Evolutionary conservation across 2,888 invertebrate species (phyloP).

Genomic region (Drosophila parthenogenetica): DNA sequence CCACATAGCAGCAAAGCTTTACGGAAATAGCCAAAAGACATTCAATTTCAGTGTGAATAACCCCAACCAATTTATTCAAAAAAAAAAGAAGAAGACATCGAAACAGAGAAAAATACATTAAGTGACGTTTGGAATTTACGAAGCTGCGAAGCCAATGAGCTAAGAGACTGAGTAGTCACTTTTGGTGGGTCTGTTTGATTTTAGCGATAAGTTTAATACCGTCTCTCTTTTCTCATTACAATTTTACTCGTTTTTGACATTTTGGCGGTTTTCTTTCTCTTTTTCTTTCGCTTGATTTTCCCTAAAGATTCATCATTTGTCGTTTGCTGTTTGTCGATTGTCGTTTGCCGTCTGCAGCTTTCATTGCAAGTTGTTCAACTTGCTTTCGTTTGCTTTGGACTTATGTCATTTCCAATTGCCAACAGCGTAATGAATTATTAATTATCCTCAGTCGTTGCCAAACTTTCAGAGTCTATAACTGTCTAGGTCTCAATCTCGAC

Average conservation of each 20-base stretch:
- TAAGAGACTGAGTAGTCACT: conserved; percentile 7
- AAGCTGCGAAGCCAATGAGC: conserved; percentile 62
- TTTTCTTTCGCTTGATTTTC: conserved; percentile 64
- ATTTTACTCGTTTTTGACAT: conserved; percentile 26
- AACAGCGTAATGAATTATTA: conserved; percentile 72
- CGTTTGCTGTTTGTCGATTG: conserved; percentile 9
- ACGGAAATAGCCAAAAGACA: conserved; percentile 50
- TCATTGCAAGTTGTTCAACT: conserved; percentile 67
- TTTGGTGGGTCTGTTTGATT: conserved; percentile 43
- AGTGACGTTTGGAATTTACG: conserved; percentile 30
- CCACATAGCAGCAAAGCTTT: conserved; percentile 75
- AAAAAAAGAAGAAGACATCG: background rate
- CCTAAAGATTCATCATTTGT: conserved; percentile 53
- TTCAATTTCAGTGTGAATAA: conserved; percentile 61
- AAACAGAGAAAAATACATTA: conserved; percentile 20
- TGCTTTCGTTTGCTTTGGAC: conserved; percentile 57
- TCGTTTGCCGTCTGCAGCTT: conserved; percentile 29
- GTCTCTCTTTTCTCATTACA: conserved; percentile 3
- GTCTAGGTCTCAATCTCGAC: conserved; percentile 3
- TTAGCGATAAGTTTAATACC: conserved; percentile 51
- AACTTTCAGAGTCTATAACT: background rate
- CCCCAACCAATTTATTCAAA: conserved; percentile 56
- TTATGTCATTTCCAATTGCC: conserved; percentile 69
- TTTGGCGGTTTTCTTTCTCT: conserved; percentile 62
- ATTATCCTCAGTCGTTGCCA: conserved; percentile 28